Percentiles rank a stretch among this genome's conserved stretches.
Evolutionary conservation across 2,888 invertebrate genomes (phyloP).

Genomic region (Abscondita cerata): DNA sequence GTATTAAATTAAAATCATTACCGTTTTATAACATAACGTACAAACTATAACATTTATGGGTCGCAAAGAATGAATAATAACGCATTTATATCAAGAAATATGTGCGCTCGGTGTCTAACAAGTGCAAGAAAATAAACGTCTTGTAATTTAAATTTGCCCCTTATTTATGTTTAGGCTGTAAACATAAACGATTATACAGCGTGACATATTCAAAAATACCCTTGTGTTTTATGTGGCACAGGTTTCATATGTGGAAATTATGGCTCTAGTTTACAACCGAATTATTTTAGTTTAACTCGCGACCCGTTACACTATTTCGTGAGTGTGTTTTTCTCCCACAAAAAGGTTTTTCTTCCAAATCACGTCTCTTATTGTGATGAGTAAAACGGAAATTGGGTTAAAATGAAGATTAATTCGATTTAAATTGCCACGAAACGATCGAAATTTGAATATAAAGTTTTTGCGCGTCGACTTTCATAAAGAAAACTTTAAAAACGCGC

Average conservation of each 20-base stretch:
- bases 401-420: slow-evolving; percentile 46
- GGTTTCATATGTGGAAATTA: not conserved
- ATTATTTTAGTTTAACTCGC: slow-evolving; percentile 19
- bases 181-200: slow-evolving; percentile 20
- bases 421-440: slow-evolving; percentile 37
- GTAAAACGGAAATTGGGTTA: slow-evolving; percentile 38
- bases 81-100: slow-evolving; percentile 10
- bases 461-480: slow-evolving; percentile 31
- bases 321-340: slow-evolving; percentile 8
- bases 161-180: slow-evolving; percentile 19
- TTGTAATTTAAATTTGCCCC: slow-evolving; percentile 14
- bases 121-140: slow-evolving; percentile 24
- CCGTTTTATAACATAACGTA: not conserved
- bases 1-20: too few relatives aligned
- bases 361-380: slow-evolving; percentile 15
- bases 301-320: not conserved
- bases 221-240: slow-evolving; percentile 14
- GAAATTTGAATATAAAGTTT: slow-evolving; percentile 38
- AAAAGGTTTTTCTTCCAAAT: slow-evolving; percentile 22
- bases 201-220: slow-evolving; percentile 10
- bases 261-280: slow-evolving; percentile 12
- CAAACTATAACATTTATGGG: slow-evolving; percentile 1
- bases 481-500: slow-evolving; percentile 29
- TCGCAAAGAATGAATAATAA: slow-evolving; percentile 12
- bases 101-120: slow-evolving; percentile 23